A percentile compares a stretch with the other conserved stretches of the same genome.
Conservation (phyloP, 2,113 vertebrate genomes). For the Leucopsar rothschildi region DNA sequence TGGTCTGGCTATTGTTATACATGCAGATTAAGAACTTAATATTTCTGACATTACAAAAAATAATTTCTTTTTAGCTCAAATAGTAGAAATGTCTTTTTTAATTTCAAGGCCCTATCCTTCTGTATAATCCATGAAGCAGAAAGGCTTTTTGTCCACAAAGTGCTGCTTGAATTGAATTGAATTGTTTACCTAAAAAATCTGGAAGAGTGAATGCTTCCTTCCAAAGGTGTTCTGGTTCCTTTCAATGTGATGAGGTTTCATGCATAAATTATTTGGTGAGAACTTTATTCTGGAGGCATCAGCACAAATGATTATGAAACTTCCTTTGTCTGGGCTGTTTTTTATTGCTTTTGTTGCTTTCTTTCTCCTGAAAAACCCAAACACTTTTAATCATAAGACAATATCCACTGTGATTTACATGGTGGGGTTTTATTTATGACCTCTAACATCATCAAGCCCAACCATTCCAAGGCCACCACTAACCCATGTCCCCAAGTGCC, state of each 20-base stretch:
- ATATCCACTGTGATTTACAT: rapidly evolving
- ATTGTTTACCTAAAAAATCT: neutral
- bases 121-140: neutral
- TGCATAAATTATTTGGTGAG: neutral
- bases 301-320: neutral
- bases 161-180: neutral
- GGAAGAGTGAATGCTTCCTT: neutral
- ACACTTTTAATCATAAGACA: neutral
- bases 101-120: neutral
- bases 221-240: neutral
- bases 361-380: neutral
- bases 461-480: neutral
- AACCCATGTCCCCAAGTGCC: neutral
- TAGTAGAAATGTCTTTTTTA: neutral
- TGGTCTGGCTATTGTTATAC: neutral
- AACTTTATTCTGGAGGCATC: neutral
- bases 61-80: neutral
- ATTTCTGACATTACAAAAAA: neutral
- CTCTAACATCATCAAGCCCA: rapidly evolving
- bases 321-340: neutral
- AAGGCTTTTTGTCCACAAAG: neutral
- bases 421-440: neutral
- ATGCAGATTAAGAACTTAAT: neutral
- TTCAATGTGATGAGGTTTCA: neutral
- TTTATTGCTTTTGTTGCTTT: neutral